Percentiles rank a stretch among this genome's conserved stretches.
These are phyloP conservation scores for Hyles euphorbiae DNA, from an alignment of 1,140 invertebrate species.

Conservation along the genomic window DNA sequence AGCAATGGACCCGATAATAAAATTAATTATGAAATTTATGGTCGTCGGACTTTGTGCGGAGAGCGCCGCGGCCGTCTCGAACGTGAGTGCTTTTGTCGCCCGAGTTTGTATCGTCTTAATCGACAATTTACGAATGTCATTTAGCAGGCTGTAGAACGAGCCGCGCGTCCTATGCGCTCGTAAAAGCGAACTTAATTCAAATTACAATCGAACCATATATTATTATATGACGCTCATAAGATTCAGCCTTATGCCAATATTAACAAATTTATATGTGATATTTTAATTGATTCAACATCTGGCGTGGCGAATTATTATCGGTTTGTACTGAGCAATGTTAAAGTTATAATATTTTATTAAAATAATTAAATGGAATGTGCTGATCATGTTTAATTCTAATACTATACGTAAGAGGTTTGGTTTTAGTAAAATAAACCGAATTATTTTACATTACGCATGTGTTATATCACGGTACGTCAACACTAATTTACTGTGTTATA, in stretches of 20 bases:
- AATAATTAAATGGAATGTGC: too few relatives aligned
- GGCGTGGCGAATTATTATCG: too few relatives aligned
- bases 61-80: slow-evolving; percentile 20
- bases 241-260: not conserved
- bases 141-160: slow-evolving; percentile 21
- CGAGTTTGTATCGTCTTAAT: slow-evolving; percentile 49
- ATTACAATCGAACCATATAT: slow-evolving; percentile 28
- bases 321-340: too few relatives aligned
- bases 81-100: slow-evolving; percentile 42
- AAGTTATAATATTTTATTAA: too few relatives aligned
- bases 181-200: slow-evolving; percentile 29
- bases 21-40: slow-evolving; percentile 63
- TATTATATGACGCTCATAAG: slow-evolving; percentile 13
- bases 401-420: too few relatives aligned
- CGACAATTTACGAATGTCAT: slow-evolving; percentile 36
- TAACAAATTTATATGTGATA: not conserved
- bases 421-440: too few relatives aligned
- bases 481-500: too few relatives aligned
- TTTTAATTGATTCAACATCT: not conserved
- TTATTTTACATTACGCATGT: too few relatives aligned
- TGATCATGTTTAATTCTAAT: too few relatives aligned
- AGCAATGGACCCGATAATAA: slow-evolving; percentile 52
- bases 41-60: slow-evolving; percentile 13
- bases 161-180: slow-evolving; percentile 20
- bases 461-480: too few relatives aligned